Base-by-base conservation (phyloP, 1,140 invertebrate species). In the Zaprionus camerounensis region DNA sequence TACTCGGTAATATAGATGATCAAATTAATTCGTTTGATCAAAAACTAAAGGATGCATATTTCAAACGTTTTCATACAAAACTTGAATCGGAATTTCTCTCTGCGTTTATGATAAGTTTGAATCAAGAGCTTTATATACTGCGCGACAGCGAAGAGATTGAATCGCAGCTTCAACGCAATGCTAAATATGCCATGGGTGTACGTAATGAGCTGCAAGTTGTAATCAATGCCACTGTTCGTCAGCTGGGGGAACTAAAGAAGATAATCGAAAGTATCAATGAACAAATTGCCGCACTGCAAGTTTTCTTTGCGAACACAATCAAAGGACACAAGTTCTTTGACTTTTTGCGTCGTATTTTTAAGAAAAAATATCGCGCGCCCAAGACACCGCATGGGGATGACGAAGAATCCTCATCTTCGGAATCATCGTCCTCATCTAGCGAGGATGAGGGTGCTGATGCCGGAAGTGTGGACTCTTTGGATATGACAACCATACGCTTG, bases 111-210 rank as follows among this genome's bases (percentile, higher is more conserved):
- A 94, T 97, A n/a, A 96, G 95, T 15, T 87, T 97, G 12, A 96
- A 97, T 92, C 95, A 97, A 91, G 97, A 98, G 93, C 93, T 97
- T 74, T 94, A 96, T 13, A 95, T 97, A 53, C 91, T 98, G 1
- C 96, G 95, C 81, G 95, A 96, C 34, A 97, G 95, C 85, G 96
- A 97, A 91, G 94, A 94, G 56, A 94, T 94, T 56, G 97, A 98
- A 92, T 94, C 95, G 70, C 81, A 93, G 31, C 92, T 97, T 15
- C 94, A 94, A 13, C 93, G 94, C 83, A 94, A 91, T 91, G 87
- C 66, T 95, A 95, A 93, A 82, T 94, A 59, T 92, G 95, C 86
- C 93, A 96, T 92, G 84, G 77, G 57, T 38, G 84, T 65, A 0
- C 79, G 91, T 0, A 92, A 92, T 49, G 80, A 90, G 9, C 59